Conservation (phyloP, 2,113 vertebrate genomes). For the Myiagra hebetior region DNA sequence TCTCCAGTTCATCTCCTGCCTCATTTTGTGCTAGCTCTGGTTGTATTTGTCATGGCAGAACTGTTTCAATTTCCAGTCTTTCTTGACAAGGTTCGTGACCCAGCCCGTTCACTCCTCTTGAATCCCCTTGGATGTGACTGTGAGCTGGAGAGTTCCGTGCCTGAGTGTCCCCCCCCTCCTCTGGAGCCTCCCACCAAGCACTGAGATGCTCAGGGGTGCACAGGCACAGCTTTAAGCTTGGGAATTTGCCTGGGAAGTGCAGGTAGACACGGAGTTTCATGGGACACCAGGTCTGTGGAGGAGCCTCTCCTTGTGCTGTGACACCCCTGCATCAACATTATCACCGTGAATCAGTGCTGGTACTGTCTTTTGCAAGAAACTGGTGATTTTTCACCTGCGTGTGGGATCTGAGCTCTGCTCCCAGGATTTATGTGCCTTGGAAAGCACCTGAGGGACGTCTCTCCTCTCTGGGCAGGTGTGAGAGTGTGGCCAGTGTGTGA, state of each 20-base stretch:
- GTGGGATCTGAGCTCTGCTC: background rate
- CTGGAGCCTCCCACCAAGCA: background rate
- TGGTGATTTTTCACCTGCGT: background rate
- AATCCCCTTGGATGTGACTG: background rate
- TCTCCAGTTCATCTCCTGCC: background rate
- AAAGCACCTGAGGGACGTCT: background rate
- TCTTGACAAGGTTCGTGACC: background rate
- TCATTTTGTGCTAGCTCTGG: background rate
- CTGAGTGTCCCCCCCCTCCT: background rate
- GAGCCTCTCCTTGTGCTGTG: background rate
- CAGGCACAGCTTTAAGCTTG: background rate
- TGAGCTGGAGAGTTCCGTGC: background rate
- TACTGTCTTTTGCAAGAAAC: background rate
- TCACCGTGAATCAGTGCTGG: background rate
- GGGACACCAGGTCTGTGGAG: background rate
- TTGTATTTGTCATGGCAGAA: background rate
- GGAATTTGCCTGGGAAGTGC: background rate
- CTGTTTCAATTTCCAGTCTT: background rate
- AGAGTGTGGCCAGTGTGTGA: background rate
- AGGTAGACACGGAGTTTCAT: rapidly evolving
- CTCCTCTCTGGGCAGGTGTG: background rate
- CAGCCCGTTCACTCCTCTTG: background rate
- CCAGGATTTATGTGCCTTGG: background rate
- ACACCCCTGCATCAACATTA: background rate
- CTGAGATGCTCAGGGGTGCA: background rate